Percentiles rank a stretch among this genome's conserved stretches.
phyloP scores from a whole-genome alignment of 2,113 vertebrate genomes.

The Oplegnathus fasciatus region DNA sequence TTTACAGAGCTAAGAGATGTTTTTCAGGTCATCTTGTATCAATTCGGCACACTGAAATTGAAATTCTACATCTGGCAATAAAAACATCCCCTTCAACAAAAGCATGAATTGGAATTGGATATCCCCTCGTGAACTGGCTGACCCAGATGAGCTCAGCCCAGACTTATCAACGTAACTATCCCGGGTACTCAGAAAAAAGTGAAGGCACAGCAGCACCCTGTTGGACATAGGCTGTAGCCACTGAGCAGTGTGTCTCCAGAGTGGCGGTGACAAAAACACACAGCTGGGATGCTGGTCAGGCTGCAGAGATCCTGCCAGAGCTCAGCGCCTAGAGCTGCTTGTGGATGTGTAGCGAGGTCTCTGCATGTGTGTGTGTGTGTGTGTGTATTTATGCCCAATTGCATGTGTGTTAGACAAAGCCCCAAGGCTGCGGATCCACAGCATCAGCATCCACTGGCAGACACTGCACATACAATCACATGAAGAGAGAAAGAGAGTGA shows the following conservation, averaged over 20 bases:
- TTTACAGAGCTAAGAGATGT: constrained; percentile 47
- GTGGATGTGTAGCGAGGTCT: constrained; percentile 36
- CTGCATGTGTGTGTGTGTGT: constrained; percentile 13
- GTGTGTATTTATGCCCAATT: constrained; percentile 51
- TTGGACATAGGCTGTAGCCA: constrained; percentile 50
- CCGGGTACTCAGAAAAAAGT: constrained; percentile 12
- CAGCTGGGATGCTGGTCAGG: constrained; percentile 68
- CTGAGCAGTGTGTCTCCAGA: constrained; percentile 49
- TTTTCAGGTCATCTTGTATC: constrained; percentile 64
- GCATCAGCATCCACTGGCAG: constrained; percentile 74
- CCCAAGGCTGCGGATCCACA: constrained; percentile 73
- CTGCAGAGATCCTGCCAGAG: constrained; percentile 67
- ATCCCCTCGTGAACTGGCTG: constrained; percentile 32
- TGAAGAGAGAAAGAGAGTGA: constrained; percentile 25
- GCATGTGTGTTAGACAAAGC: constrained; percentile 72
- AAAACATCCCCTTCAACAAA: constrained; percentile 53
- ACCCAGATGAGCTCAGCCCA: constrained; percentile 41
- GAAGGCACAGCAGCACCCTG: constrained; percentile 42
- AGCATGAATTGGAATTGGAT: constrained; percentile 42
- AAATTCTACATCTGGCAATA: constrained; percentile 50
- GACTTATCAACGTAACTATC: constrained; percentile 54
- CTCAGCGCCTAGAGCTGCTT: constrained; percentile 58
- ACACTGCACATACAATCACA: constrained; percentile 70
- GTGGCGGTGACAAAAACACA: constrained; percentile 60
- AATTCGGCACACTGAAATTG: constrained; percentile 40